A percentile compares a stretch with the other conserved stretches of the same genome.
phyloP scores from a whole-genome alignment of 2,888 invertebrate species.

The Scaptomyza reducta region DNA sequence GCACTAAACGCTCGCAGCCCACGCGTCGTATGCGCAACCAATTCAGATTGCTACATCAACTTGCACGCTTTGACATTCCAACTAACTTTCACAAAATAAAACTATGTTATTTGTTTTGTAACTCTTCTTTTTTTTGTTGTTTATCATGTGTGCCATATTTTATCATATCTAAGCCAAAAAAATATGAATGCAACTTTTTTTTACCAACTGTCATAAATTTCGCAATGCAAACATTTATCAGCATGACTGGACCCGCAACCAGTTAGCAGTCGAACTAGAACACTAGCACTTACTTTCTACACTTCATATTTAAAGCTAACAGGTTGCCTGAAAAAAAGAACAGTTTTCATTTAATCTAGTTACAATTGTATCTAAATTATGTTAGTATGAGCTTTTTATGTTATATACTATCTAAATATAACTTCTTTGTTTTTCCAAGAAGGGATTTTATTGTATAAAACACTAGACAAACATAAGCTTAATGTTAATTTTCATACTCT shows the following conservation, averaged over 20 bases:
- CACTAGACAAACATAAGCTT: too few species aligned
- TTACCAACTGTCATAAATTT: conserved; percentile 73
- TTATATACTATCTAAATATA: too few species aligned
- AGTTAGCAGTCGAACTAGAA: conserved; percentile 16
- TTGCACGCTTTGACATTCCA: conserved; percentile 64
- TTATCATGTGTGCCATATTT: conserved; percentile 53
- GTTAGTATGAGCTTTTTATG: too few species aligned
- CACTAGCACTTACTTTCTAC: not conserved
- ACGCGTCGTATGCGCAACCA: conserved; percentile 47
- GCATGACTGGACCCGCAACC: conserved; percentile 45
- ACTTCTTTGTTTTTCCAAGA: too few species aligned
- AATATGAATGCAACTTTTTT: conserved; percentile 69
- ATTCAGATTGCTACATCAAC: conserved; percentile 28
- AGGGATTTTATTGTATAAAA: too few species aligned
- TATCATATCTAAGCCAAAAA: conserved; percentile 75
- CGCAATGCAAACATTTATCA: conserved; percentile 75
- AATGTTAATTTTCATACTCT: too few species aligned
- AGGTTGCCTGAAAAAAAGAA: too few species aligned
- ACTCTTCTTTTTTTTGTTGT: conserved; percentile 23
- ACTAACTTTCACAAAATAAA: conserved; percentile 57
- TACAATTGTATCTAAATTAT: too few species aligned
- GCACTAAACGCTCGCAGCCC: conserved; percentile 56
- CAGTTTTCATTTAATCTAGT: too few species aligned
- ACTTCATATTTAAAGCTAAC: too few species aligned
- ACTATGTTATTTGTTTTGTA: conserved; percentile 29